Conservation (phyloP, 2,113 vertebrate genomes). For the Empidonax alnorum region DNA sequence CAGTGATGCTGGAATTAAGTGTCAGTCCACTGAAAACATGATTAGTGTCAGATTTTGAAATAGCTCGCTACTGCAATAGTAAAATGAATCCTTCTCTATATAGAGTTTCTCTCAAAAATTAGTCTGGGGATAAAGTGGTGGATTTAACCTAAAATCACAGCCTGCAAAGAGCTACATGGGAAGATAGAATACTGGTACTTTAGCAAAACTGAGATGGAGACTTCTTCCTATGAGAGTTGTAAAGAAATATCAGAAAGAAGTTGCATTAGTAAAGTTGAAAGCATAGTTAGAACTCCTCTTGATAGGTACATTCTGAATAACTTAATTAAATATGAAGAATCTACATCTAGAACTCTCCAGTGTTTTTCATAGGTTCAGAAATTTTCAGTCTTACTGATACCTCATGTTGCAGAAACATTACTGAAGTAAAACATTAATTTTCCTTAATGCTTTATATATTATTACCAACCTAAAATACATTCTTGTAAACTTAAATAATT, state of each 20-base stretch:
- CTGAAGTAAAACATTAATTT: not conserved
- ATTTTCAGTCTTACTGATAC: not conserved
- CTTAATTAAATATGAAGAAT: not conserved
- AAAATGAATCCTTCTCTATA: not conserved
- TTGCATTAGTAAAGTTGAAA: not conserved
- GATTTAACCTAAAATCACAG: conserved; percentile 14
- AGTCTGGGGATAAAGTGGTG: not conserved
- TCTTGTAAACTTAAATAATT: not conserved
- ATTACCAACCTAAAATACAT: not conserved
- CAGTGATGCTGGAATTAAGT: not conserved
- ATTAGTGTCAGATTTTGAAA: conserved; percentile 3
- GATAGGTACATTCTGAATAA: not conserved
- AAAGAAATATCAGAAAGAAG: not conserved
- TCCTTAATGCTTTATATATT: not conserved
- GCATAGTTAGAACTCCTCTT: not conserved
- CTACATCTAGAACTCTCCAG: not conserved
- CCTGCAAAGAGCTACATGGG: not conserved
- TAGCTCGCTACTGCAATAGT: not conserved
- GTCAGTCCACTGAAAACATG: not conserved
- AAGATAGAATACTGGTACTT: not conserved
- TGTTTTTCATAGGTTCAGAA: not conserved
- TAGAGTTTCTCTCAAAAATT: not conserved
- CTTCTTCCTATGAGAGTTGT: not conserved
- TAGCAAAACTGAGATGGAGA: not conserved
- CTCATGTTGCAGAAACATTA: not conserved